Evolutionary conservation across 1,140 invertebrate species (phyloP).

Genomic region (Schlechtendalia chinensis): DNA sequence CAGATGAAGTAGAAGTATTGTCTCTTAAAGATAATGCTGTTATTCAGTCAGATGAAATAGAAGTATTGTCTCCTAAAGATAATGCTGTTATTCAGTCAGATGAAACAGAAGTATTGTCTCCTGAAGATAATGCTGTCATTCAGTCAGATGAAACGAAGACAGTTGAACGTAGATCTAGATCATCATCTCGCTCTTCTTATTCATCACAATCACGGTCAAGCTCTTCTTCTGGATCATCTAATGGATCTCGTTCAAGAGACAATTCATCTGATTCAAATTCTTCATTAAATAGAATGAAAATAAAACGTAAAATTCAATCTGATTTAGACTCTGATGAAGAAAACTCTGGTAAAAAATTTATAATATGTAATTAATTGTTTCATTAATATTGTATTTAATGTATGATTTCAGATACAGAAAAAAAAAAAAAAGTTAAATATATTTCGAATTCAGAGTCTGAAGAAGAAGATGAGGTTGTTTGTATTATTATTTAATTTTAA

Average conservation of each 20-base stretch:
- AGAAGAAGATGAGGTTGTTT: background rate
- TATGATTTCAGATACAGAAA: background rate
- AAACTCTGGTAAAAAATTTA: conserved; percentile 1
- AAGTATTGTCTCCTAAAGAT: too few relatives aligned
- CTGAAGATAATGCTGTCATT: too few relatives aligned
- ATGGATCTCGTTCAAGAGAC: conserved; percentile 52
- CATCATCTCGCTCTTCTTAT: conserved; percentile 13
- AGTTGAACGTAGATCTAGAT: conserved; percentile 15
- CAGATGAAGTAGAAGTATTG: too few relatives aligned
- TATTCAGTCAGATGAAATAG: too few relatives aligned
- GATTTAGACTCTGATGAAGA: conserved; percentile 39
- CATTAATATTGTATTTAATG: background rate
- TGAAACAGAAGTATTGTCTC: too few relatives aligned
- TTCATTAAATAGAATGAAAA: conserved; percentile 41
- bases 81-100: too few relatives aligned
- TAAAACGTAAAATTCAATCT: conserved; percentile 49
- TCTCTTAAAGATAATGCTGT: too few relatives aligned
- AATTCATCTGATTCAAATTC: conserved; percentile 39
- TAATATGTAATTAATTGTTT: background rate
- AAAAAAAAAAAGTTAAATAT: conserved; percentile 29
- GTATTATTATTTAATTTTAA: background rate
- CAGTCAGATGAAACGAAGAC: background rate
- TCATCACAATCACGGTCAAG: conserved; percentile 35
- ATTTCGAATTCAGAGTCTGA: conserved; percentile 23
- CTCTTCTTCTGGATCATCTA: conserved; percentile 53